A percentile compares a stretch with the other conserved stretches of the same genome.
These are phyloP conservation scores for Antedon mediterranea DNA, from an alignment of 53 echinoderm and acorn worm genomes.

Conservation along the genomic window DNA sequence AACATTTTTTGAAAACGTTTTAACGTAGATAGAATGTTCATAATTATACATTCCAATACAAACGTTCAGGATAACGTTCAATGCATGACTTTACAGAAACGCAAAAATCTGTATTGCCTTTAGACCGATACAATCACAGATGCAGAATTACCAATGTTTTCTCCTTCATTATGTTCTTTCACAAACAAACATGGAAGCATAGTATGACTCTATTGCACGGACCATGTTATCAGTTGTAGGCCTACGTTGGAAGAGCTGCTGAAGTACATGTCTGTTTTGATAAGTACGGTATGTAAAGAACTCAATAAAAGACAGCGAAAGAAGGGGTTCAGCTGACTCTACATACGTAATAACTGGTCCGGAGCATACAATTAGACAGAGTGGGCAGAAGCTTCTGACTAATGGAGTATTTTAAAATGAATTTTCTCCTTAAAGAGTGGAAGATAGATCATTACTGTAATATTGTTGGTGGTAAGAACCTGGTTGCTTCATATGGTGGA, in stretches of 20 bases:
- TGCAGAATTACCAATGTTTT: conserved; percentile 16
- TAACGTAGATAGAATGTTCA: too few species aligned
- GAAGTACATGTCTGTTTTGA: conserved; percentile 46
- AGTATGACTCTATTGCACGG: conserved; percentile 27
- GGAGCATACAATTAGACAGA: conserved; percentile 34
- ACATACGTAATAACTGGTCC: conserved; percentile 37
- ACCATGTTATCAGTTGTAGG: conserved; percentile 16
- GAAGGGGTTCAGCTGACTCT: too few species aligned
- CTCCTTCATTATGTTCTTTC: conserved; percentile 39
- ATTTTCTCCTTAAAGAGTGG: conserved; percentile 43
- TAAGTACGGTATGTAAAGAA: conserved; percentile 36
- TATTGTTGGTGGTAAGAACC: conserved; percentile 22
- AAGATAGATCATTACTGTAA: conserved; percentile 23
- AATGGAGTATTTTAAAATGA: conserved; percentile 52
- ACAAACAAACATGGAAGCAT: conserved; percentile 24
- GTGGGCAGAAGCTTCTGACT: conserved; percentile 33
- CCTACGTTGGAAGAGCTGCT: conserved; percentile 15
- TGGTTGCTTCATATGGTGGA: conserved; percentile 48
- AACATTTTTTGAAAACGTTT: too few species aligned
- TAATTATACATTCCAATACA: too few species aligned
- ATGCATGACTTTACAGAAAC: too few species aligned
- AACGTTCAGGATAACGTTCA: too few species aligned
- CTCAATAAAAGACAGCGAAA: conserved; percentile 46
- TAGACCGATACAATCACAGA: conserved; percentile 30
- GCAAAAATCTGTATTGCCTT: too few species aligned